Conservation (phyloP, 2,113 vertebrate genomes). For the Nannospalax galili region DNA sequence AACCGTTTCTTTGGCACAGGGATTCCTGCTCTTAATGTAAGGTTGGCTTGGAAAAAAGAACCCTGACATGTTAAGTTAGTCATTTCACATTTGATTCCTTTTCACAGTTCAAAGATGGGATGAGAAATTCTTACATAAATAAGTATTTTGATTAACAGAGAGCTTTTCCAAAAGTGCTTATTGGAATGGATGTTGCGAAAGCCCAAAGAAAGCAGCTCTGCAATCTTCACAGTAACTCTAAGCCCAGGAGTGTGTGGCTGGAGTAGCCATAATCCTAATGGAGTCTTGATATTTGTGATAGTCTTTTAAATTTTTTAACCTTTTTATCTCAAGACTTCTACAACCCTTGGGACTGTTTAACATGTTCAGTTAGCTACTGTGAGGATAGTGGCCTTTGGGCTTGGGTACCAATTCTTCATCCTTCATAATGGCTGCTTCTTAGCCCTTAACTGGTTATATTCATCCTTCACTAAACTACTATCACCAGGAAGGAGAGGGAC, state of each 20-base stretch:
- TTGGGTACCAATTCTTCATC: neutral
- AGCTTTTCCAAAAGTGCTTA: conserved; percentile 70
- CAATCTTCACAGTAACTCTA: neutral
- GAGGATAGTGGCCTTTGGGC: neutral
- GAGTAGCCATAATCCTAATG: neutral
- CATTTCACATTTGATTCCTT: conserved; percentile 85
- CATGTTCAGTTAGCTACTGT: neutral
- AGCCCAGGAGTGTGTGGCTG: neutral
- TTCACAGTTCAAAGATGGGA: conserved; percentile 77
- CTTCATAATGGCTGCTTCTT: neutral
- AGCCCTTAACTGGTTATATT: neutral
- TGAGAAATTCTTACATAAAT: conserved; percentile 80
- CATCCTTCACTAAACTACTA: neutral
- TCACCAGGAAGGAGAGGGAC: neutral
- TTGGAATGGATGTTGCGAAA: neutral
- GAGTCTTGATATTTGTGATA: neutral
- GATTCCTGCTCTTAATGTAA: conserved; percentile 93
- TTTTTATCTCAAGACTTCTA: neutral
- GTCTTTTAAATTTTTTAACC: neutral
- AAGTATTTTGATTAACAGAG: conserved; percentile 84
- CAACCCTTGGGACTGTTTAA: neutral
- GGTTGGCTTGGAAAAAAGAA: conserved; percentile 94
- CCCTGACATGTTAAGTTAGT: conserved; percentile 88
- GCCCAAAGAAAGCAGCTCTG: neutral
- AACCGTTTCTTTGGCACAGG: conserved; percentile 85